phyloP scores from a whole-genome alignment of 2,888 invertebrate genomes.

The Standfussiana lucernea region DNA sequence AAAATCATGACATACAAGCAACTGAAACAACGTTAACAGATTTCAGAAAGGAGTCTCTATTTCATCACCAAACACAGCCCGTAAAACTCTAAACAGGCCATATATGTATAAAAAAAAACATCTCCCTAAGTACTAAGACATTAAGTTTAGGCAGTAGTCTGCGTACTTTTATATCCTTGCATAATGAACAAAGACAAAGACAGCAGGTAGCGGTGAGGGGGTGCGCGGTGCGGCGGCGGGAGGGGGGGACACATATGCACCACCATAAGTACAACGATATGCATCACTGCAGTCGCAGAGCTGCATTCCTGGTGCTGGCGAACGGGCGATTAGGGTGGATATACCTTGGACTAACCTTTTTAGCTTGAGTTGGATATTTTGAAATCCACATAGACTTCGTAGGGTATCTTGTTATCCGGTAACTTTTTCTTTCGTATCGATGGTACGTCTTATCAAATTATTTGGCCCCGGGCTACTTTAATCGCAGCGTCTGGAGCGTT shows the following conservation, averaged over 20 bases:
- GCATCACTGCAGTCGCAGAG: constrained; percentile 89
- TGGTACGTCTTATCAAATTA: background rate
- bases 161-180: constrained; percentile 71
- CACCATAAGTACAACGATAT: constrained; percentile 87
- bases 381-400: background rate
- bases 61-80: background rate
- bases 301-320: constrained; percentile 86
- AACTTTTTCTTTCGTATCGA: background rate
- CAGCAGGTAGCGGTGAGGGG: constrained; percentile 73
- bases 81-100: background rate
- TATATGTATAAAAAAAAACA: background rate
- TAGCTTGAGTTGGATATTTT: too few relatives aligned
- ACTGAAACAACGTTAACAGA: background rate
- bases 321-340: constrained; percentile 77
- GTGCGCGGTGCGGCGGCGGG: constrained; percentile 49
- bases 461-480: background rate
- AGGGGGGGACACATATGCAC: constrained; percentile 78
- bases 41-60: background rate
- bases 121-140: constrained; percentile 4
- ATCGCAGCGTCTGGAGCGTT: background rate
- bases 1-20: background rate
- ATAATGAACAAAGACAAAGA: constrained; percentile 85
- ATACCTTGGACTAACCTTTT: constrained; percentile 51
- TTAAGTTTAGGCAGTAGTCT: constrained; percentile 49
- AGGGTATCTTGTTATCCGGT: background rate